These are phyloP conservation scores for Theocolax elegans DNA, from an alignment of 1,140 invertebrate species.

Conservation along the genomic window DNA sequence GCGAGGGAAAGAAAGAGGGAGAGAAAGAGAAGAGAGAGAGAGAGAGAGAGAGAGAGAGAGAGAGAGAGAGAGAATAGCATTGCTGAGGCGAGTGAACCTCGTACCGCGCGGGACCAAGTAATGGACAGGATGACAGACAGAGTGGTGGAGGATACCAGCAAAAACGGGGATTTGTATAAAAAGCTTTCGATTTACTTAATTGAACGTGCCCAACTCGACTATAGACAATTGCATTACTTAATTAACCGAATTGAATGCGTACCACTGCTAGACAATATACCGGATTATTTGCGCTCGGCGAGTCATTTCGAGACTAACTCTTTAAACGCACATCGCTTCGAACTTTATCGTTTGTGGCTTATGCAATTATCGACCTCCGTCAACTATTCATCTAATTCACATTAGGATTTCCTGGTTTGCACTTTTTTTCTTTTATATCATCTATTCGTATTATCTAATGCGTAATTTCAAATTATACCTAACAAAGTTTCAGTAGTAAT, in stretches of 20 bases:
- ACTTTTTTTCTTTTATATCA: too few relatives aligned
- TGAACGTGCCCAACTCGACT: background rate
- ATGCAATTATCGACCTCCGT: too few relatives aligned
- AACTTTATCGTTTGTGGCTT: too few relatives aligned
- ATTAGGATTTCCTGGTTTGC: too few relatives aligned
- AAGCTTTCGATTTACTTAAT: conserved; percentile 31
- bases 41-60: background rate
- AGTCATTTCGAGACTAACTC: too few relatives aligned
- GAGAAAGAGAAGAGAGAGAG: background rate
- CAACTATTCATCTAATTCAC: too few relatives aligned
- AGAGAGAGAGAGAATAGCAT: background rate
- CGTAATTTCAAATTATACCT: too few relatives aligned
- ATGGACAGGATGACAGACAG: conserved; percentile 27
- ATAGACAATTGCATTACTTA: conserved; percentile 8
- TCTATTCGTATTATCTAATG: too few relatives aligned
- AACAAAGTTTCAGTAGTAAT: too few relatives aligned
- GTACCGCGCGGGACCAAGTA: background rate
- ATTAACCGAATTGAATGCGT: conserved; percentile 7
- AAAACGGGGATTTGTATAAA: conserved; percentile 17
- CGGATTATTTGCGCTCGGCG: too few relatives aligned
- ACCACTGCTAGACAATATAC: background rate
- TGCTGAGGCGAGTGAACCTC: background rate
- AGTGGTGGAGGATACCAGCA: conserved; percentile 2
- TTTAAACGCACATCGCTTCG: too few relatives aligned
- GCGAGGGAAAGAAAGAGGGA: background rate